Percentiles rank a stretch among this genome's conserved stretches.
phyloP scores from a whole-genome alignment of 2,888 invertebrate genomes.

The Protonemura montana region DNA sequence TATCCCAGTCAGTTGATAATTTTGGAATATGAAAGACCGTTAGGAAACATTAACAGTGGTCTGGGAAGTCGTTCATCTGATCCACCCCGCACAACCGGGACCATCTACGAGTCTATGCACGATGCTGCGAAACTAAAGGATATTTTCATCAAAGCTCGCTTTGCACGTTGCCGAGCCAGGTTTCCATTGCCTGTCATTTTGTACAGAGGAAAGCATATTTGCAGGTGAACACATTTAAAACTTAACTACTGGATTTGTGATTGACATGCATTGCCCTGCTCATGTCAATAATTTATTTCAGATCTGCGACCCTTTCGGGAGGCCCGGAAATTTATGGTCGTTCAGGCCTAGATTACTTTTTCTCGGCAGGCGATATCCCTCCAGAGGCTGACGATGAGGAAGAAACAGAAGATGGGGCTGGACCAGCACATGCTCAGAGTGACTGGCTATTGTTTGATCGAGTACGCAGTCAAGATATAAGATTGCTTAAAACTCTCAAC shows the following conservation, averaged over 20 bases:
- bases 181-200: constrained; percentile 81
- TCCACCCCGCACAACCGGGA: constrained; percentile 57
- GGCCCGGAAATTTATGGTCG: constrained; percentile 78
- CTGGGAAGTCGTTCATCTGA: constrained; percentile 48
- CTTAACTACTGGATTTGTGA: background rate
- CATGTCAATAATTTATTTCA: constrained; percentile 54
- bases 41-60: constrained; percentile 50
- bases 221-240: constrained; percentile 58
- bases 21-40: constrained; percentile 65
- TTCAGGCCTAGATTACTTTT: constrained; percentile 68
- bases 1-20: constrained; percentile 76
- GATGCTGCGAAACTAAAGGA: constrained; percentile 69
- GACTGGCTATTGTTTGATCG: constrained; percentile 70
- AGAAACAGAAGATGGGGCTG: constrained; percentile 54
- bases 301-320: constrained; percentile 77
- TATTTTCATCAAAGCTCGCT: constrained; percentile 71
- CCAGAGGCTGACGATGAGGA: constrained; percentile 51
- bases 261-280: background rate
- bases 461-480: constrained; percentile 73
- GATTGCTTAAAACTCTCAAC: constrained; percentile 72
- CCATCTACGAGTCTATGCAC: constrained; percentile 67
- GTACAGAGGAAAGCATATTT: constrained; percentile 75
- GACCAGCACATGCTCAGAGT: constrained; percentile 50
- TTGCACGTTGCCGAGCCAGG: constrained; percentile 77
- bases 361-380: constrained; percentile 56